phyloP scores from a whole-genome alignment of 2,888 invertebrate species.

The Sinelater perroti region DNA sequence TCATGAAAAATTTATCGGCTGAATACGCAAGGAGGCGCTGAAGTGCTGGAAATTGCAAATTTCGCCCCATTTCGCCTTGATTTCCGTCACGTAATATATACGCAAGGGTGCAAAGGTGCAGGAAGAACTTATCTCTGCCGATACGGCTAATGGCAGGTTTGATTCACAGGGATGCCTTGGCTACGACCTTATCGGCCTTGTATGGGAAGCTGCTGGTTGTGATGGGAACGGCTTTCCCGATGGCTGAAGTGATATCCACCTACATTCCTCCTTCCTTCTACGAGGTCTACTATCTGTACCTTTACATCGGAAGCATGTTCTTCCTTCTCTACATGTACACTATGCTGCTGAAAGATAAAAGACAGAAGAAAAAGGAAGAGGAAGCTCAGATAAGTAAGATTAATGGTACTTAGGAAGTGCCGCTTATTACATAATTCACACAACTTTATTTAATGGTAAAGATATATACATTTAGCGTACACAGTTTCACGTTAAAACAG shows the following conservation, averaged over 20 bases:
- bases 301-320: slow-evolving; percentile 74
- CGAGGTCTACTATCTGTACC: slow-evolving; percentile 76
- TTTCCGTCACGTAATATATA: slow-evolving; percentile 3
- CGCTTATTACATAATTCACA: too few species aligned
- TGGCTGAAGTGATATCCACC: slow-evolving; percentile 95
- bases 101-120: not conserved
- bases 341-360: slow-evolving; percentile 71
- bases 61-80: not conserved
- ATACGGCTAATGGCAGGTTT: not conserved
- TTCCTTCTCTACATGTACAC: slow-evolving; percentile 74
- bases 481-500: too few species aligned
- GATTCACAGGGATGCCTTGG: slow-evolving; percentile 79
- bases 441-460: too few species aligned
- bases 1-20: slow-evolving; percentile 15
- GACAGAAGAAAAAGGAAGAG: slow-evolving; percentile 52
- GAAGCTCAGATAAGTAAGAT: slow-evolving; percentile 45
- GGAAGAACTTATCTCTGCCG: slow-evolving; percentile 3
- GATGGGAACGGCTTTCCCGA: slow-evolving; percentile 94
- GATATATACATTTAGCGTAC: too few species aligned
- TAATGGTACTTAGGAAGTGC: too few species aligned
- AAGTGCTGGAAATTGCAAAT: slow-evolving; percentile 10
- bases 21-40: not conserved
- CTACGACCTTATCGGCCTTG: slow-evolving; percentile 88
- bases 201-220: slow-evolving; percentile 94
- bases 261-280: slow-evolving; percentile 94